Evolutionary conservation across 2,113 vertebrate species (phyloP).

Genomic region (Lampris megalopsis): DNA sequence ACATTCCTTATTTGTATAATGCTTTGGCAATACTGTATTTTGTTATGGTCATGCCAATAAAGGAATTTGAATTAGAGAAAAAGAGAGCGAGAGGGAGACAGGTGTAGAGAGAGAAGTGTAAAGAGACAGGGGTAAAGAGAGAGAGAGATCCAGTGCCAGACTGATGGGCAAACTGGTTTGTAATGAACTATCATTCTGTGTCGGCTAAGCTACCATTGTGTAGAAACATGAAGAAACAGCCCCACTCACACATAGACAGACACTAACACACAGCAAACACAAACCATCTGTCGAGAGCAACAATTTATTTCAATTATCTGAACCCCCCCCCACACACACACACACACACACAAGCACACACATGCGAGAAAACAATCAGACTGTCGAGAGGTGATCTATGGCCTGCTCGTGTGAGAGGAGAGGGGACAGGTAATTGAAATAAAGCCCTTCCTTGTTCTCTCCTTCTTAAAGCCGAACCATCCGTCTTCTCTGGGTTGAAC

Average conservation of each 20-base stretch:
- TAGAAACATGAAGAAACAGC: neutral
- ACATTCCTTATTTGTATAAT: too few species aligned
- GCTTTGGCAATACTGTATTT: too few species aligned
- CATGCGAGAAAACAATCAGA: neutral
- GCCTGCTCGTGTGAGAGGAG: slow-evolving; percentile 18
- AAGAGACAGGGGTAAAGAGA: neutral
- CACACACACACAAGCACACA: neutral
- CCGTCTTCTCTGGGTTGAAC: slow-evolving; percentile 28
- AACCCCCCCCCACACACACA: neutral
- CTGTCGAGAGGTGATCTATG: neutral
- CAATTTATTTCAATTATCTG: slow-evolving; percentile 54
- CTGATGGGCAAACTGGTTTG: neutral
- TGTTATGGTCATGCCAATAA: too few species aligned
- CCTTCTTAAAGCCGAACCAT: slow-evolving; percentile 33
- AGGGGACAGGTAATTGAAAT: slow-evolving; percentile 54
- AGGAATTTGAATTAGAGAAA: too few species aligned
- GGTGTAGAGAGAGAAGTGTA: too few species aligned
- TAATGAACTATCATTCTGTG: neutral
- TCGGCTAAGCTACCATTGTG: slow-evolving; percentile 2
- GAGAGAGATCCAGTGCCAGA: neutral
- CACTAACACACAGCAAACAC: neutral
- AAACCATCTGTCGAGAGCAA: slow-evolving; percentile 6
- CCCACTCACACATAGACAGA: slow-evolving; percentile 4
- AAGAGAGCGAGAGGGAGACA: too few species aligned
- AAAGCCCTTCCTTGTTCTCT: slow-evolving; percentile 21